These are phyloP conservation scores for Steromphala cineraria DNA, from an alignment of 2,888 invertebrate genomes.

Conservation along the genomic window DNA sequence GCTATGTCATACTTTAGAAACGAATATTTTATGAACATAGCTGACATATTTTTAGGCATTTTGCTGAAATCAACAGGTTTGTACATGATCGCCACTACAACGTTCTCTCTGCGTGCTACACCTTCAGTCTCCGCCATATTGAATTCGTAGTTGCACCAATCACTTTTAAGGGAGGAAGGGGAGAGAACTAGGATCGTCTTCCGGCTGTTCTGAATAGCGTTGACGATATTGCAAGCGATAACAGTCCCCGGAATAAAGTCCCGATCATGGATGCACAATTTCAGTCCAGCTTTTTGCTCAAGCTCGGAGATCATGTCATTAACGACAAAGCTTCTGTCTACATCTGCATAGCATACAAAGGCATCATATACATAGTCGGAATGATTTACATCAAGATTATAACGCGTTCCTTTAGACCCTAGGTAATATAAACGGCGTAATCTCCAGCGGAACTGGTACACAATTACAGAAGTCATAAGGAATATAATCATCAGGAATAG, in stretches of 20 bases:
- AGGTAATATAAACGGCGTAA: neutral
- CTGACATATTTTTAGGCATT: neutral
- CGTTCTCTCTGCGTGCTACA: neutral
- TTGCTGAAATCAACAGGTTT: neutral
- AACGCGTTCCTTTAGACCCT: neutral
- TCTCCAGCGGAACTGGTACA: neutral
- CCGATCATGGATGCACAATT: neutral
- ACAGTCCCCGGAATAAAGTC: neutral
- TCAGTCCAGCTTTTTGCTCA: neutral
- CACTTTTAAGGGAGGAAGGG: neutral
- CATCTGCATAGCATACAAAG: neutral
- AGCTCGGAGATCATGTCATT: neutral
- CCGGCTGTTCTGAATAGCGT: neutral
- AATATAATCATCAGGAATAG: neutral
- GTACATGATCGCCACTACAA: neutral
- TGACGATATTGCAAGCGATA: neutral
- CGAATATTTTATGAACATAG: neutral
- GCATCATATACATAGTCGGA: neutral
- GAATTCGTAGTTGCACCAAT: neutral
- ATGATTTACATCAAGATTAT: neutral
- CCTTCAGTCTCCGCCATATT: neutral
- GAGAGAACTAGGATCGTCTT: slow-evolving; percentile 6
- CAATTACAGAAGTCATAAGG: neutral
- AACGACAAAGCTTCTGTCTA: neutral
- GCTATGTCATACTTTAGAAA: neutral